Evolutionary conservation across 2,113 vertebrate genomes (phyloP).

Genomic region (Grallaria varia): DNA sequence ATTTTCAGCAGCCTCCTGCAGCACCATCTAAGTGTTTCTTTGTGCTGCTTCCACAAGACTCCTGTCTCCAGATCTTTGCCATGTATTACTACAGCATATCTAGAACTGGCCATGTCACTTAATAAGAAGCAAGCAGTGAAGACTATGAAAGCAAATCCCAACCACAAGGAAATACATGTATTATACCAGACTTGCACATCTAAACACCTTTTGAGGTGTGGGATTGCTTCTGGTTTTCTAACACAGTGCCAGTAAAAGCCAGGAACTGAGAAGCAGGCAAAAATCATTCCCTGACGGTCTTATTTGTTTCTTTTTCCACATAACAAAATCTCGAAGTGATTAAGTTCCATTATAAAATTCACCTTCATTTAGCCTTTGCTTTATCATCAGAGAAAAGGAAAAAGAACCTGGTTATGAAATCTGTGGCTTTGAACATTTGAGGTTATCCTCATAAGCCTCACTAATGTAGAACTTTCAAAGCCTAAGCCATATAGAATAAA

Average conservation of each 20-base stretch:
- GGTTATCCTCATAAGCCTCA: not conserved
- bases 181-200: not conserved
- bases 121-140: not conserved
- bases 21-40: not conserved
- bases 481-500: not conserved
- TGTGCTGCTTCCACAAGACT: not conserved
- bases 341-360: not conserved
- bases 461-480: not conserved
- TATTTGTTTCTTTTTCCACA: not conserved
- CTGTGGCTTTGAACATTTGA: not conserved
- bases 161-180: rapidly evolving
- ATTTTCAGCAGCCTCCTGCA: not conserved
- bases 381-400: not conserved
- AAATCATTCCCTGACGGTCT: not conserved
- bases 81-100: not conserved
- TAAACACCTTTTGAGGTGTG: not conserved
- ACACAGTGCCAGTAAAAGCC: not conserved
- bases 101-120: not conserved
- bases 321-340: not conserved
- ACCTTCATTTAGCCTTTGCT: not conserved
- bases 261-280: not conserved
- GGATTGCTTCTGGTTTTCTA: not conserved
- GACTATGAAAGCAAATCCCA: not conserved
- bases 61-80: not conserved
- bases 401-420: not conserved